A percentile compares a stretch with the other conserved stretches of the same genome.
Evolutionary conservation across 30 jellyfish, hydroid and myxozoan species (phyloP).

Genomic region (Morbakka virulenta): DNA sequence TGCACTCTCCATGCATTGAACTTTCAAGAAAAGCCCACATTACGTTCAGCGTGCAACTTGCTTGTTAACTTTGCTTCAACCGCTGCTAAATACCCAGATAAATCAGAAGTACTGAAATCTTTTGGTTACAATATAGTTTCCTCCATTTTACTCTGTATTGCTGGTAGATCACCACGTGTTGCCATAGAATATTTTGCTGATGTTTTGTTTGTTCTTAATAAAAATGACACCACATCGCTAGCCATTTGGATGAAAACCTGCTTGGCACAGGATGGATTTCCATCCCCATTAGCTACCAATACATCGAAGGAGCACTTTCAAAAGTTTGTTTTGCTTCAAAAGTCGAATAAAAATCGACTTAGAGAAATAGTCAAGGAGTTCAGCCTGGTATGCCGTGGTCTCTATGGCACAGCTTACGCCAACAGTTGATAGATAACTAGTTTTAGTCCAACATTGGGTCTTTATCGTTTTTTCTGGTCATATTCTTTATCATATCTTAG

Average conservation of each 20-base stretch:
- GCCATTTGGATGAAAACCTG: slow-evolving; percentile 57
- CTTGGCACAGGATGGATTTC: slow-evolving; percentile 54
- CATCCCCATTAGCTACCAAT: slow-evolving; percentile 40
- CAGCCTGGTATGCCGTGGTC: slow-evolving; percentile 78
- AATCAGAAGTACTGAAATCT: slow-evolving; percentile 27
- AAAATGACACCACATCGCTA: slow-evolving; percentile 23
- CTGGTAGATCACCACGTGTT: slow-evolving; percentile 75
- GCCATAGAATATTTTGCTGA: slow-evolving; percentile 65
- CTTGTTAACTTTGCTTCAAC: slow-evolving; percentile 37
- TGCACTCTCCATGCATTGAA: slow-evolving; percentile 47
- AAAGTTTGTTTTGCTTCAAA: slow-evolving; percentile 52
- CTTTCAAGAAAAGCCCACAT: slow-evolving; percentile 80
- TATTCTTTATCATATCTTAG: no score
- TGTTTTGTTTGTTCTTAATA: slow-evolving; percentile 54
- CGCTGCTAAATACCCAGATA: slow-evolving; percentile 17
- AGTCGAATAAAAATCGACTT: slow-evolving; percentile 53
- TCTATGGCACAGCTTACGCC: slow-evolving; percentile 78
- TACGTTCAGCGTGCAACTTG: slow-evolving; percentile 59
- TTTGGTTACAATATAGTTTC: slow-evolving; percentile 66
- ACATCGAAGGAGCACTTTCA: slow-evolving; percentile 67
- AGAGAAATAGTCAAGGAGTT: slow-evolving; percentile 73
- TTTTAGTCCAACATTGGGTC: no score
- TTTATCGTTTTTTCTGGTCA: no score
- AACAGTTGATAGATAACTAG: no score
- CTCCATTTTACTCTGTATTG: slow-evolving; percentile 57